phyloP scores from a whole-genome alignment of 2,888 invertebrate genomes.

The Branchipolynoe longqiensis region DNA sequence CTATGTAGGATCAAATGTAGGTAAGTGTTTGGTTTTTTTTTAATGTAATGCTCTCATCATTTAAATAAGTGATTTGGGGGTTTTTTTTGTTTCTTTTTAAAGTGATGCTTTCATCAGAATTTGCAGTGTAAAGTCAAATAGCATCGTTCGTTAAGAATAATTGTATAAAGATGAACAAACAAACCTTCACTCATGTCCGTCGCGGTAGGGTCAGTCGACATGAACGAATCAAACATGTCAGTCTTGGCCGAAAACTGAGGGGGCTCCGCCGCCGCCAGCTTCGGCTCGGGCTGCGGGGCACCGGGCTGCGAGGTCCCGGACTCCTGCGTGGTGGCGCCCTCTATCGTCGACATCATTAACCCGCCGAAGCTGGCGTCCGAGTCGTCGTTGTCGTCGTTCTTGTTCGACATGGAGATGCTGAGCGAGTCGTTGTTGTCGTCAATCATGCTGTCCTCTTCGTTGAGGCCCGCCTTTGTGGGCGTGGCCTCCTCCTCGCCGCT shows the following conservation, averaged over 20 bases:
- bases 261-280: neutral
- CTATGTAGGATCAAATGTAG: too few relatives aligned
- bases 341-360: too few relatives aligned
- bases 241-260: conserved; percentile 43
- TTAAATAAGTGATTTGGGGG: too few relatives aligned
- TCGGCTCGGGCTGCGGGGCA: neutral
- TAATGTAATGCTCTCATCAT: too few relatives aligned
- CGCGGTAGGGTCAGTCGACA: conserved; percentile 51
- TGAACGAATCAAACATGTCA: conserved; percentile 54
- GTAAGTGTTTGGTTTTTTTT: too few relatives aligned
- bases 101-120: too few relatives aligned
- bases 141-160: too few relatives aligned
- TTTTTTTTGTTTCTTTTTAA: too few relatives aligned
- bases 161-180: neutral
- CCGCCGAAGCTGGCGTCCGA: neutral
- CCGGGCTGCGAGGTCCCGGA: neutral
- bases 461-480: conserved; percentile 54
- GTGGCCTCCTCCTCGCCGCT: conserved; percentile 85
- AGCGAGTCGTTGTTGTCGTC: conserved; percentile 60
- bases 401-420: conserved; percentile 6
- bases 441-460: conserved; percentile 62
- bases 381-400: conserved; percentile 27
- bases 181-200: conserved; percentile 35
- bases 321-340: neutral
- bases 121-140: too few relatives aligned